Evolutionary conservation across 2,113 vertebrate species (phyloP), one percentile per base, ranked within the genome.

Genomic region (Anguilla rostrata): DNA sequence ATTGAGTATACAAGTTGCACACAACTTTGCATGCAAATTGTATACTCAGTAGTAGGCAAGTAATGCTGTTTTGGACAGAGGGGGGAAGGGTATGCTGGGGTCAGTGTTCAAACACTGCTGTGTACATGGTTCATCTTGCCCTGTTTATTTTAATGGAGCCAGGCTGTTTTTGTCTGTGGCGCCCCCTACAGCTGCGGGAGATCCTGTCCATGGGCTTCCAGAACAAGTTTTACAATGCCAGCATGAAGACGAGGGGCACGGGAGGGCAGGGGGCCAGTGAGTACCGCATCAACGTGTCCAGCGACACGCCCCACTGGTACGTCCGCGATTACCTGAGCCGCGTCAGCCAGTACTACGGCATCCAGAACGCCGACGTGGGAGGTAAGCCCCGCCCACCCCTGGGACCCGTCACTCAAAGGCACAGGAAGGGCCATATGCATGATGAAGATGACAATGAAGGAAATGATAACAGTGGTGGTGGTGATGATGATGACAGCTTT

Each of bases 241-340:
- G 87, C 18, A 79, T 85, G 78, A 93, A 87, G 80, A 8, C 39
- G 16, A 39, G 46, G 2, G 87, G 8, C 4, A 85, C 57, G 3
- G 85, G 12, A 0, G 40, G 79, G 57, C 7, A 87, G 22, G 40
- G 80, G 56, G 26, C 39, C 79, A 85, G 56, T 0, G 95, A 96
- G 87, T 96, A 95, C 90, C 93, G 93, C 5, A 91, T 97, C 84
- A 95, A 93, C n/a, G 89, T 97, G 88, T 96, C 96, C 87, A 96
- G 94, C 79, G 96, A 97, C 90, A 97, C 96, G 0, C 96, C 95
- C 0, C 94, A 96, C 91, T 97, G 96, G 96, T 97, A 96, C 87
- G 89, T 96, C 86, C 92, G 90, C 88, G 96, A 97, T 88, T 97
- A 95, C 89, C 88, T 97, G 88, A 87, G 79, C 80, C 89, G 95